Evolutionary conservation across 2,797 vertebrate genomes (phyloP).

Genomic region (Ctenosaura bakeri): DNA sequence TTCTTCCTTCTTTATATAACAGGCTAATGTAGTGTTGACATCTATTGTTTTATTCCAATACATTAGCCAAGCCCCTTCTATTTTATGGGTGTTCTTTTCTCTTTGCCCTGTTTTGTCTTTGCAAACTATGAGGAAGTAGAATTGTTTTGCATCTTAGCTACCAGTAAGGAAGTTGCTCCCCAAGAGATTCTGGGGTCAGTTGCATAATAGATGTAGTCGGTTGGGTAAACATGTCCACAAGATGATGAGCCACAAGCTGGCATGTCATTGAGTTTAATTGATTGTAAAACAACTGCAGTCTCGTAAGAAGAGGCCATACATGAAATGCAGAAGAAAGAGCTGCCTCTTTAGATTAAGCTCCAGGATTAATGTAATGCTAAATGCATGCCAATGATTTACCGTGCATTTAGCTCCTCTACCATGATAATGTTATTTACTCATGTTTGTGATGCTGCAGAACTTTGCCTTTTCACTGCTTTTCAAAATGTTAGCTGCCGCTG

Average conservation of each 20-base stretch:
- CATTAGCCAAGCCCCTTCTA: not conserved
- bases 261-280: not conserved
- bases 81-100: not conserved
- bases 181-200: not conserved
- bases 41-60: not conserved
- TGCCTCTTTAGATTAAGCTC: not conserved
- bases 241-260: no score
- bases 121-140: slow-evolving; percentile 30
- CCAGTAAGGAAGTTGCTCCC: not conserved
- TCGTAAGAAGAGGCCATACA: not conserved
- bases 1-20: not conserved
- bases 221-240: not conserved
- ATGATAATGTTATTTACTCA: not conserved
- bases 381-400: not conserved
- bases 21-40: not conserved
- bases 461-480: not conserved
- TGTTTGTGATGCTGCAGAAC: not conserved
- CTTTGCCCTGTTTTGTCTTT: not conserved
- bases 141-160: not conserved
- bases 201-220: not conserved
- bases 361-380: not conserved
- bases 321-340: not conserved
- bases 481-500: not conserved
- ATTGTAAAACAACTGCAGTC: no score
- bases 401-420: not conserved